Evolutionary conservation across 2,888 invertebrate genomes (phyloP), one percentile per base, ranked within the genome.

Genomic region (Griposia aprilina): DNA sequence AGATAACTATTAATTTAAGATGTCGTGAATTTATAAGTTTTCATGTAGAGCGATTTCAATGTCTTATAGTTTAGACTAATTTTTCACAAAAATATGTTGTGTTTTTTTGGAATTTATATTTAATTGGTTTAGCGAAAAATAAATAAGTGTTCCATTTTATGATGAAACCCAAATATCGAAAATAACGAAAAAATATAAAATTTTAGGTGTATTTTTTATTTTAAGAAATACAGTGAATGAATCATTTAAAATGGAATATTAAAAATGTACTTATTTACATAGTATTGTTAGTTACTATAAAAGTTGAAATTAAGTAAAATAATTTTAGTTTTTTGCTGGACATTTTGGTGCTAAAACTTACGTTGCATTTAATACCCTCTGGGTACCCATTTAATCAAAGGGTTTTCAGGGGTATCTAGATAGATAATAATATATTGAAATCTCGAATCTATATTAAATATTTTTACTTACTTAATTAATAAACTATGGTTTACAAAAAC

Each of bases 261-360:
- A 69, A 71, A 63, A 55, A 55, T 67, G 76, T 84, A 82, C 79
- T 82, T 89, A 83, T 76, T 52, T 82, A 80, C 67, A 73, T 82
- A 76, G 69, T 81, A 73, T 77, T 85, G 70, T 74, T 87, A 86
- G 82, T 81, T 78, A 87, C 63, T 85, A 81, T 89, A 81, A 50
- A 63, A 66, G 8, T 78, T 72, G 48, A 78, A 76, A 74, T 57
- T 79, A 79, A 82, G 65, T 81, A 71, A 67, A 76, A 60, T 86
- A 81, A 74, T 63, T 69, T 80, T 82, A 86, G 71, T 79, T 77
- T 78, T 81, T 84, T 91, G 94, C 93, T 94, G 94, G 94, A 93
- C 90, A 91, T 91, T 89, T 71, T 93, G 94, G 94, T 94, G 94
- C 94, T 94, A 94, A 90, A 86, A 79, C 63, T 78, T 77, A 57